A percentile compares a stretch with the other conserved stretches of the same genome.
Evolutionary conservation across 2,113 vertebrate genomes (phyloP).

Genomic region (Catharus bicknelli): DNA sequence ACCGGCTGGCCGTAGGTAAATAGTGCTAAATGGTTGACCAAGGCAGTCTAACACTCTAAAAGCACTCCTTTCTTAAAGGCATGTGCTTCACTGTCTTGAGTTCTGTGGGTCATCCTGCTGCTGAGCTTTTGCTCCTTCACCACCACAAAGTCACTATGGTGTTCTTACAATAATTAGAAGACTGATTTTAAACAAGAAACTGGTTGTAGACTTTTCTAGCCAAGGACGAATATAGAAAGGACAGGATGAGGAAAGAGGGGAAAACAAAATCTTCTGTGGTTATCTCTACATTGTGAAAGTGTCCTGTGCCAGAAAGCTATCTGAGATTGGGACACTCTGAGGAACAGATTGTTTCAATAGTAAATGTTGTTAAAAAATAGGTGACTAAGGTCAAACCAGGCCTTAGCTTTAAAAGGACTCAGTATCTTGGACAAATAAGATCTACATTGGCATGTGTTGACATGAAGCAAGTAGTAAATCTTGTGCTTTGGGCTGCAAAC

Average conservation of each 20-base stretch:
- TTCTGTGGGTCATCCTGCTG: not conserved
- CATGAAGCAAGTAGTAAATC: not conserved
- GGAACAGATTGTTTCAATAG: not conserved
- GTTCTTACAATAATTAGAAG: not conserved
- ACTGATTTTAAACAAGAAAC: not conserved
- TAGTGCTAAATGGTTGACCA: not conserved
- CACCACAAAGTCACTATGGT: not conserved
- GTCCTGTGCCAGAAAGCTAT: not conserved
- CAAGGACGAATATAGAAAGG: not conserved
- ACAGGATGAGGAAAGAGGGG: not conserved
- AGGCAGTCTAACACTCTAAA: not conserved
- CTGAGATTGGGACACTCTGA: not conserved
- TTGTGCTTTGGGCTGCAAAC: not conserved
- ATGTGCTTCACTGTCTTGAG: not conserved
- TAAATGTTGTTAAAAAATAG: not conserved
- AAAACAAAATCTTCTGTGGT: fast-evolving
- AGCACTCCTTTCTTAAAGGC: not conserved
- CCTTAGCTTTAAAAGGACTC: not conserved
- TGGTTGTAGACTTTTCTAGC: not conserved
- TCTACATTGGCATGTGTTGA: not conserved
- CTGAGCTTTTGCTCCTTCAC: not conserved
- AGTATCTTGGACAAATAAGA: conserved; percentile 7
- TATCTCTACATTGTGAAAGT: not conserved
- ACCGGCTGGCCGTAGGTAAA: not conserved
- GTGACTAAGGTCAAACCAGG: not conserved